Evolutionary conservation across 2,113 vertebrate genomes (phyloP).

Genomic region (Piaya cayana): DNA sequence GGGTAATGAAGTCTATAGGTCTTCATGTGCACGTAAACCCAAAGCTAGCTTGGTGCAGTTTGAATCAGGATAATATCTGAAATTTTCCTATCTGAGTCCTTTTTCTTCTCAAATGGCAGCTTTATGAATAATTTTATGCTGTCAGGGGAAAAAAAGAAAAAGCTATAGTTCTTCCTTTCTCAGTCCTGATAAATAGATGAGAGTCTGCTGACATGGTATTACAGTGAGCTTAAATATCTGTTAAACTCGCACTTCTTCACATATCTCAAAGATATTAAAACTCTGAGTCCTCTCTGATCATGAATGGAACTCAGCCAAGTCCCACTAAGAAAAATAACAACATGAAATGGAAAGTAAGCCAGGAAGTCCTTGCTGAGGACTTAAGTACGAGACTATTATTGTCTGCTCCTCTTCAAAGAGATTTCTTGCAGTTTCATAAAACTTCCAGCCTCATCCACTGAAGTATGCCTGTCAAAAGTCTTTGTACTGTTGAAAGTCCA

Average conservation of each 20-base stretch:
- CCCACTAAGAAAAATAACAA: neutral
- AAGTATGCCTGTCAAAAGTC: neutral
- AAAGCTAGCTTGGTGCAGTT: neutral
- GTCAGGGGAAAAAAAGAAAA: neutral
- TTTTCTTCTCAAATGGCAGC: neutral
- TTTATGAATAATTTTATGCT: neutral
- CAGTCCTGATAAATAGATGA: neutral
- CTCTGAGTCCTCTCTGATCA: neutral
- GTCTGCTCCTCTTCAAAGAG: neutral
- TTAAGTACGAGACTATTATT: neutral
- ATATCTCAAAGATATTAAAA: neutral
- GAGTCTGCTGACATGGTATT: neutral
- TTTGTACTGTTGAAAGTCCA: neutral
- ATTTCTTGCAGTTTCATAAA: neutral
- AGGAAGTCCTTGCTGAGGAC: neutral
- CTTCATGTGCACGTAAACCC: neutral
- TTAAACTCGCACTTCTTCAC: neutral
- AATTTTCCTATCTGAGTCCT: neutral
- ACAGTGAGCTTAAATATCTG: neutral
- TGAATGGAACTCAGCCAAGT: neutral
- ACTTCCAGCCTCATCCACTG: neutral
- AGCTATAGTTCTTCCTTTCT: neutral
- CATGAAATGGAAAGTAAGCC: neutral
- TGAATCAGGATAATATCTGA: neutral
- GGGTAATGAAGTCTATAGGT: neutral